Base-by-base conservation (phyloP, 2,797 vertebrate species). In the Rhinoraja longicauda region DNA sequence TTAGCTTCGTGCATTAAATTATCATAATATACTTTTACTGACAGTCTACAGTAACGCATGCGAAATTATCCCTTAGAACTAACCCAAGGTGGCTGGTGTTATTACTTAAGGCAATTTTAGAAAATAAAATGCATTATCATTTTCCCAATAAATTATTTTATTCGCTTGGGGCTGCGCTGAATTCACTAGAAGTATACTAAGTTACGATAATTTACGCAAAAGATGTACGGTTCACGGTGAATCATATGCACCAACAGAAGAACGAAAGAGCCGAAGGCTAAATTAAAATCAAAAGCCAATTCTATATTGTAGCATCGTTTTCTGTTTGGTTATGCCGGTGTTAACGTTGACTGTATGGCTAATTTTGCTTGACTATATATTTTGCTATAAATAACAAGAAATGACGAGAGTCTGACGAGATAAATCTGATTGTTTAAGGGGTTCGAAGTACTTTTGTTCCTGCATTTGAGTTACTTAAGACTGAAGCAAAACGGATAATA, bases 121-220 rank as follows among this genome's bases (percentile, higher is more conserved):
- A 70, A 17, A 90, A 36, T n/a, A 70, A 39, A 81, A 70, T 70
- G 59, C 84, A 64, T 88, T 88, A 32, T 88, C n/a, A 82, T 86
- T 67, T 88, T 88, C 62, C 72, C 90, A 73, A 53, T 91, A 91
- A 73, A 45, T 39, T 45, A 70, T 17, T 21, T 90, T 91, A 75
- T 73, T 91, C 67, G 67, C 36, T 91, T 90, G 26, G 45, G 39
- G 45, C 32, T 21, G 36, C 70, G 29, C 26, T 72, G 88, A 24
- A 90, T 32, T 26, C 62, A 91, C 45, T 67, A 67, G 53, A 92
- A 92, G 53, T 53, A 17, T 12, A 17, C 92, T 53, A 45, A 75
- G 29, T 92, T 92, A 75, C 70, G 73, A 32, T 92, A 92, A 92
- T 53, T 92, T 45, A 45, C 45, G 45, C 45, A 45, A 10, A 70